Conservation (phyloP, 1,140 invertebrate species). For the Saccostrea echinata region DNA sequence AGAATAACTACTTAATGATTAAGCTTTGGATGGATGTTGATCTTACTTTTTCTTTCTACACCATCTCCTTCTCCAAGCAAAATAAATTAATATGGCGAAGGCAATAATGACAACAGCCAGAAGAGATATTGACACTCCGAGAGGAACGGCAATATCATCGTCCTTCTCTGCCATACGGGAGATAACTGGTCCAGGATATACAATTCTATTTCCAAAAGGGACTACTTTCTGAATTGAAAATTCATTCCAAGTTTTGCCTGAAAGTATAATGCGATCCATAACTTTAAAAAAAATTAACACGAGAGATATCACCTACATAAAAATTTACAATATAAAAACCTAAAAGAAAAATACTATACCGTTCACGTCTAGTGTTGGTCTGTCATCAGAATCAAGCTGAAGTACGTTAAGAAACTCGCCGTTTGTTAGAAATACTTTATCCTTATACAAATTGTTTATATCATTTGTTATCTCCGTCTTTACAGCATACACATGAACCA, state of each 20-base stretch:
- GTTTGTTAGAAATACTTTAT: conserved; percentile 1
- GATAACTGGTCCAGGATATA: neutral
- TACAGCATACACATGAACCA: conserved; percentile 58
- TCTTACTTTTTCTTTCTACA: neutral
- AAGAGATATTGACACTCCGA: neutral
- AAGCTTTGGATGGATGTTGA: neutral
- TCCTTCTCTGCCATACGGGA: neutral
- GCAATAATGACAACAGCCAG: neutral
- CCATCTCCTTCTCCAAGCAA: neutral
- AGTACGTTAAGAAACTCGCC: neutral
- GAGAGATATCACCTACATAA: too few species aligned
- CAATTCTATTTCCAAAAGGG: neutral
- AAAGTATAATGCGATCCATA: neutral
- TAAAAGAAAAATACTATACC: neutral
- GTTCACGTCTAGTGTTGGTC: neutral
- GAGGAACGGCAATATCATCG: neutral
- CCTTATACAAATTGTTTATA: neutral
- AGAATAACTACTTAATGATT: too few species aligned
- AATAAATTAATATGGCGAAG: neutral
- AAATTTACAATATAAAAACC: too few species aligned
- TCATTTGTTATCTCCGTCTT: conserved; percentile 54
- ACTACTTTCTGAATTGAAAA: neutral
- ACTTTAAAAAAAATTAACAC: too few species aligned
- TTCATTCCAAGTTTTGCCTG: neutral
- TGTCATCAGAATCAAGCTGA: neutral